Evolutionary conservation across 2,113 vertebrate genomes (phyloP).

Genomic region (Isichthys henryi): DNA sequence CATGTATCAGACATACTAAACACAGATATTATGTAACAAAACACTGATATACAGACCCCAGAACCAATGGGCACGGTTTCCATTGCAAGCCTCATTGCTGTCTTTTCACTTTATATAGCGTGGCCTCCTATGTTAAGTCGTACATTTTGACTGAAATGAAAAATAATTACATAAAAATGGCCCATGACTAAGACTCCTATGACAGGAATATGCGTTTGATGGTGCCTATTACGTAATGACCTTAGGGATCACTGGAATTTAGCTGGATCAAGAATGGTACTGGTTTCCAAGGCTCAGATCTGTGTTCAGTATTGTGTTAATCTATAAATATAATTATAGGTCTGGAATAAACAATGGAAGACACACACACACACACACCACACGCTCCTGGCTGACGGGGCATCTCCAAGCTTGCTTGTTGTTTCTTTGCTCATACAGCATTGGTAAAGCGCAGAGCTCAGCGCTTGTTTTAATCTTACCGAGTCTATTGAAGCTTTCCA

Average conservation of each 20-base stretch:
- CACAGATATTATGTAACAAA: neutral
- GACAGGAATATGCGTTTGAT: neutral
- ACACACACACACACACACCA: neutral
- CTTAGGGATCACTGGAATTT: neutral
- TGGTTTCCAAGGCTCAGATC: neutral
- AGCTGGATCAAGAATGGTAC: neutral
- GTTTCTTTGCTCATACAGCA: neutral
- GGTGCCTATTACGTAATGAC: neutral
- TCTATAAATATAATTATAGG: neutral
- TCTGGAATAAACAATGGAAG: neutral
- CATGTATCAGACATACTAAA: neutral
- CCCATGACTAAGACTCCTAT: neutral
- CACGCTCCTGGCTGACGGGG: neutral
- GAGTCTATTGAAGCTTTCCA: neutral
- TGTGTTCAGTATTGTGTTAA: neutral
- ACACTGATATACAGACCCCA: neutral
- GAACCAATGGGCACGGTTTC: neutral
- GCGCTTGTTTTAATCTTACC: neutral
- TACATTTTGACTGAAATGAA: neutral
- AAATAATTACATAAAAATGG: neutral
- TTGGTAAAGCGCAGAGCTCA: neutral
- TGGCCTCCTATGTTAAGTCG: neutral
- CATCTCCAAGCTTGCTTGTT: neutral
- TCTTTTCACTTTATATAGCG: neutral
- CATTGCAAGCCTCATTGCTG: neutral